Evolutionary conservation across 2,888 invertebrate species (phyloP), one percentile per base, ranked within the genome.

Genomic region (Tubulanus polymorphus): DNA sequence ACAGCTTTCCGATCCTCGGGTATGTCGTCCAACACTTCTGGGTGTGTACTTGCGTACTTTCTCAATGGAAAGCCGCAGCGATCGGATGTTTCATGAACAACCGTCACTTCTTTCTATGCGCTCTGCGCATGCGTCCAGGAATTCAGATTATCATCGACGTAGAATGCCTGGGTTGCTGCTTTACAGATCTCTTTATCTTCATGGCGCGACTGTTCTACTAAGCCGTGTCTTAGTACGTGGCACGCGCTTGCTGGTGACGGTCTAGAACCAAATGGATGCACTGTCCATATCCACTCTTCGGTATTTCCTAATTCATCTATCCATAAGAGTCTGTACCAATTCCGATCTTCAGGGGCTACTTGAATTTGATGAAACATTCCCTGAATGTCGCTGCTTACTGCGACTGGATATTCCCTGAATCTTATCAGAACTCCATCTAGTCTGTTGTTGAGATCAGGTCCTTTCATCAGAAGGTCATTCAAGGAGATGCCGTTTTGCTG

Each of bases 341-440:
- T 54, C 30, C 61, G 47, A 46, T 63, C 59, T 2, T 55, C 55
- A 15, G 51, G 53, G 20, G 46, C 23, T 1, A 63, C 63, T 18
- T 20, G 15, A 41, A 65, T 63, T 32, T 60, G 57, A 46, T 62
- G 50, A 47, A 63, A 65, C 63, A 63, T 63, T 18, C 57, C 56
- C 48, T 65, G 48, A 2, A 62, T 59, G 32, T 65, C 63, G 20
- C 56, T 55, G 18, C 48, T 54, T 6, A 62, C 28, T 8, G 61
- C 63, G 23, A 63, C 50, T n/a, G 8, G 23, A 18, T 63, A 41
- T 49, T 51, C 59, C 15, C 63, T 29, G 30, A 64, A 64, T 20
- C 60, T 41, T 18, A 63, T 20, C 10, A 63, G 47, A 1, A 64
- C 47, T 1, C 63, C 62, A 12, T 62, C 32, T 18, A 65, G 37